phyloP scores from a whole-genome alignment of 2,797 vertebrate species.

The Poecilia picta region DNA sequence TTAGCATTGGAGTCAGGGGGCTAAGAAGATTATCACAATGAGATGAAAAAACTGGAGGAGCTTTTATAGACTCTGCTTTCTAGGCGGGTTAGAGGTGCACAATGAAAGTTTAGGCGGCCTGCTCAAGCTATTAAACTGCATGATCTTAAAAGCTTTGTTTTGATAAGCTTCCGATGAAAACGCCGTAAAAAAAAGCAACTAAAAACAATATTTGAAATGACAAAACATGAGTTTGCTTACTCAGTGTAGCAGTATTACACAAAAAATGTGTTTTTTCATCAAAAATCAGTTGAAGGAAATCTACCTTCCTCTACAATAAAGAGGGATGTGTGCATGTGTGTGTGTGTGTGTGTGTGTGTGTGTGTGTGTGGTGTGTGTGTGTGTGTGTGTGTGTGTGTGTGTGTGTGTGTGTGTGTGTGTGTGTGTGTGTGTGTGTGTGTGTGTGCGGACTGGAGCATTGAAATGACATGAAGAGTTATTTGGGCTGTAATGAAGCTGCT shows the following conservation, averaged over 20 bases:
- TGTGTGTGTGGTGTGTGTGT: slow-evolving; percentile 29
- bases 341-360: no score
- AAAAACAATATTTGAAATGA: slow-evolving; percentile 30
- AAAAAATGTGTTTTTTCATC: slow-evolving; percentile 15
- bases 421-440: slow-evolving; percentile 28
- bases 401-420: slow-evolving; percentile 17
- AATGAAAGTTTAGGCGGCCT: slow-evolving; percentile 62
- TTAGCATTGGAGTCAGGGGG: slow-evolving; percentile 72
- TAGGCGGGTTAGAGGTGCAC: slow-evolving; percentile 44
- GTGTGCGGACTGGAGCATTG: slow-evolving; percentile 66
- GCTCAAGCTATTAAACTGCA: slow-evolving; percentile 69
- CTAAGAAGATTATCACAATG: slow-evolving; percentile 85
- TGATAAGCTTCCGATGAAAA: slow-evolving; percentile 45
- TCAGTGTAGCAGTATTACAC: neutral
- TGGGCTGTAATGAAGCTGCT: slow-evolving; percentile 86
- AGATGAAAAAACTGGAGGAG: slow-evolving; percentile 81
- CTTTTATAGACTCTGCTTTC: slow-evolving; percentile 68
- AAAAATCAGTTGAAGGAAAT: slow-evolving; percentile 35
- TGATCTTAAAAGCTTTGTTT: slow-evolving; percentile 71
- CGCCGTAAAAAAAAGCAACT: slow-evolving; percentile 30
- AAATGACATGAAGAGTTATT: slow-evolving; percentile 88
- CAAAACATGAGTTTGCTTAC: slow-evolving; percentile 21
- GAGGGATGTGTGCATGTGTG: neutral
- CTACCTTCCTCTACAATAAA: neutral
- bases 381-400: no score